These are phyloP conservation scores for Apistogramma diplotaenia DNA, from an alignment of 2,113 vertebrate species.

Conservation along the genomic window DNA sequence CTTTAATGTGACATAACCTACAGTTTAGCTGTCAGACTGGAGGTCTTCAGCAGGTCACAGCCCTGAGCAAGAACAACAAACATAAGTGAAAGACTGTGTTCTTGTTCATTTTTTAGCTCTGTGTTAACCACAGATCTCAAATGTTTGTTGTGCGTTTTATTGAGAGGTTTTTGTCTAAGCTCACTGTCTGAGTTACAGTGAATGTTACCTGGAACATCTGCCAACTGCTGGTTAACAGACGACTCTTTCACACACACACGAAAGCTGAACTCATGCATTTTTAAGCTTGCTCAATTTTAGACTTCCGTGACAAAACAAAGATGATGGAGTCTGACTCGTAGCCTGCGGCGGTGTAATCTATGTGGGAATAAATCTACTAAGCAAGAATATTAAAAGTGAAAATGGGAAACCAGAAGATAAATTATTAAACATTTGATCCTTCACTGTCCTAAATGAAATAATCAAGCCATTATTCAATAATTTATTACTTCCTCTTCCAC, in stretches of 20 bases:
- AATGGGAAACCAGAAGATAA: neutral
- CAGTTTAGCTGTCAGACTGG: neutral
- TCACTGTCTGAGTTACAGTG: neutral
- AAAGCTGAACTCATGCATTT: neutral
- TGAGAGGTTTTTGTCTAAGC: neutral
- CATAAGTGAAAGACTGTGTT: neutral
- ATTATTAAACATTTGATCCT: neutral
- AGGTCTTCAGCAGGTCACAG: neutral
- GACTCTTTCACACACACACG: neutral
- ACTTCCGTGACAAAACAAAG: neutral
- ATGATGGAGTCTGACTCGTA: neutral
- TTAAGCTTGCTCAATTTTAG: conserved; percentile 1
- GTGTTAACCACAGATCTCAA: neutral
- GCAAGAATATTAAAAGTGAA: neutral
- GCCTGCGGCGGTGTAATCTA: neutral
- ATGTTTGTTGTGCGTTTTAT: neutral
- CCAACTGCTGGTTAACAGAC: neutral
- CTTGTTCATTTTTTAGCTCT: neutral
- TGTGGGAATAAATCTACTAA: neutral
- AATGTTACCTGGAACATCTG: neutral
- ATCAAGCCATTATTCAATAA: neutral
- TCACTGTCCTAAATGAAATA: neutral
- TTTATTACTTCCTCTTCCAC: neutral
- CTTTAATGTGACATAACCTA: neutral
- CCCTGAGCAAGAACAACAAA: neutral